phyloP scores from a whole-genome alignment of 2,888 invertebrate genomes.

The Chelonus formosanus region DNA sequence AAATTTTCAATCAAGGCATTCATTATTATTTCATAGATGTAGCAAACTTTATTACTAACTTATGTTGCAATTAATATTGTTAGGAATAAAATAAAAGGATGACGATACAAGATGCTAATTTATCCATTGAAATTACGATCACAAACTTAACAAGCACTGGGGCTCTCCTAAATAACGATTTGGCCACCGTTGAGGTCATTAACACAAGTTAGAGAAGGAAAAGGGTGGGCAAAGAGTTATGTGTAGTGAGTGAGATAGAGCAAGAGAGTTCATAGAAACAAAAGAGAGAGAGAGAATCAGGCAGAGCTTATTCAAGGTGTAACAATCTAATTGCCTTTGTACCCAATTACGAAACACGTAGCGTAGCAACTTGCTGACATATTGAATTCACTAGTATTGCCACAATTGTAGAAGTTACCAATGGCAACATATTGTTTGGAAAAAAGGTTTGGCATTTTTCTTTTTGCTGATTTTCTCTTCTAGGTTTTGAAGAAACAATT shows the following conservation, averaged over 20 bases:
- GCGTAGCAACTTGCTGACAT: slow-evolving; percentile 27
- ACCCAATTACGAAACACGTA: slow-evolving; percentile 40
- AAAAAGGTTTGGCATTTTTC: background rate
- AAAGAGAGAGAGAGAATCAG: slow-evolving; percentile 2
- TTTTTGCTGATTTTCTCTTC: too few species aligned
- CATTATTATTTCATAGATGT: too few species aligned
- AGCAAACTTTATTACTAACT: too few species aligned
- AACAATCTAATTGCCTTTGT: slow-evolving; percentile 41
- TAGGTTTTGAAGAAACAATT: too few species aligned
- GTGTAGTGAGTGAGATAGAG: background rate
- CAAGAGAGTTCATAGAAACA: background rate
- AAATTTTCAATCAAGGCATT: too few species aligned
- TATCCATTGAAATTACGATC: slow-evolving; percentile 14
- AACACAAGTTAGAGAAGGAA: slow-evolving; percentile 17
- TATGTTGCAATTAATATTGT: too few species aligned
- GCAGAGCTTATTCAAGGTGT: slow-evolving; percentile 33
- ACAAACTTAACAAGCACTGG: background rate
- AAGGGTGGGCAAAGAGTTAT: slow-evolving; percentile 11
- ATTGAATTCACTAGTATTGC: slow-evolving; percentile 28
- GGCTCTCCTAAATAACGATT: slow-evolving; percentile 14
- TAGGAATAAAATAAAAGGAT: too few species aligned
- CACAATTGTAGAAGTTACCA: slow-evolving; percentile 1
- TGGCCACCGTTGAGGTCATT: slow-evolving; percentile 15
- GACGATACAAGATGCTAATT: background rate
- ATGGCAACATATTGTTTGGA: slow-evolving; percentile 11